phyloP scores from a whole-genome alignment of 2,888 invertebrate genomes.

The Papilio elwesi region DNA sequence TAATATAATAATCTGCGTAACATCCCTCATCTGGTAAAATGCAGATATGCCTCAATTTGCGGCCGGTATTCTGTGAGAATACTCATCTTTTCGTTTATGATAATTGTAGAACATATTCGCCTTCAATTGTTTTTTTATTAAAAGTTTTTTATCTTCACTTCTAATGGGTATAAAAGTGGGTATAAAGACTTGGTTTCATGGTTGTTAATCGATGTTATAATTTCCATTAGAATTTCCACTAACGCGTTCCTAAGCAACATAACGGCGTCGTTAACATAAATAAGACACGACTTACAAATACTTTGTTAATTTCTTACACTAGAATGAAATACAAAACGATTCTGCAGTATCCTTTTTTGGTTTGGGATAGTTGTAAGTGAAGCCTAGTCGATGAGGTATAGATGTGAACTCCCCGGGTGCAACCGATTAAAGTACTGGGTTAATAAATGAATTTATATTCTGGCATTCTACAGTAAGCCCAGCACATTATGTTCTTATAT shows the following conservation, averaged over 20 bases:
- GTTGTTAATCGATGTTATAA: background rate
- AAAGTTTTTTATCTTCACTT: too few species aligned
- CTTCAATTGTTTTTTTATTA: too few species aligned
- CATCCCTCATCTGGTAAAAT: too few species aligned
- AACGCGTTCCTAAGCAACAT: background rate
- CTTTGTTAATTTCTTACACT: constrained; percentile 12
- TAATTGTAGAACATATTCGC: too few species aligned
- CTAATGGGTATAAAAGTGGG: too few species aligned
- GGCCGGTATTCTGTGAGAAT: too few species aligned
- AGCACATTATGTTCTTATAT: constrained; percentile 7
- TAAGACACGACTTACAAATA: constrained; percentile 8
- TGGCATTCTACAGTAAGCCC: background rate
- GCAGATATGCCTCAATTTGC: too few species aligned
- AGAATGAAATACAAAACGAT: constrained; percentile 1
- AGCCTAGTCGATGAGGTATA: background rate
- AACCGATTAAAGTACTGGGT: constrained; percentile 14
- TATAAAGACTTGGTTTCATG: background rate
- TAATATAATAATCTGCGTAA: too few species aligned
- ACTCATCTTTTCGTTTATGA: too few species aligned
- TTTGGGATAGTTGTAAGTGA: constrained; percentile 3
- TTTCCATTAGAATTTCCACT: constrained; percentile 10
- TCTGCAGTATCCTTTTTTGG: constrained; percentile 19
- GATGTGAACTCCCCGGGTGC: constrained; percentile 20
- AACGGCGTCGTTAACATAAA: constrained; percentile 12
- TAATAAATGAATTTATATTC: constrained; percentile 30